phyloP scores from a whole-genome alignment of 1,140 invertebrate genomes.

The Solenopsis fugax region DNA sequence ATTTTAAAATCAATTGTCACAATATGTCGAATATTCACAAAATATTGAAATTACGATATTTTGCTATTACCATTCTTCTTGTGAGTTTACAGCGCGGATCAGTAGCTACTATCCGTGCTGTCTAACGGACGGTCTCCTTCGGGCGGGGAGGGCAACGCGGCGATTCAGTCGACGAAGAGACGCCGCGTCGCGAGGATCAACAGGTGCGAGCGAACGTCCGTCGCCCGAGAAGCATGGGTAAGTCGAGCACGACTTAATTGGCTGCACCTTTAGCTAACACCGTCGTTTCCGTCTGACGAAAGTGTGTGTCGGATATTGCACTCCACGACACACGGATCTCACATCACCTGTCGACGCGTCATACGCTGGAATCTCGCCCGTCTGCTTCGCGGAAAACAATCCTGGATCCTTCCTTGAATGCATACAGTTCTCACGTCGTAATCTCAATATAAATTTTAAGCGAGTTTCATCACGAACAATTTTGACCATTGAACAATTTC shows the following conservation, averaged over 20 bases:
- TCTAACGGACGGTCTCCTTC: not conserved
- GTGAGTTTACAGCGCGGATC: not conserved
- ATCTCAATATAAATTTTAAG: constrained; percentile 3
- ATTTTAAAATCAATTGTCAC: not conserved
- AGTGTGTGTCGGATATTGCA: not conserved
- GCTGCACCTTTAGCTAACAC: not conserved
- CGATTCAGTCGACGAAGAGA: constrained; percentile 75
- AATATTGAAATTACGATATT: not conserved
- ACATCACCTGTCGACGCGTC: not conserved
- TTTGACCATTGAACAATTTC: not conserved
- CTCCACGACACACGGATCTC: not conserved
- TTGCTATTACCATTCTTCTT: not conserved
- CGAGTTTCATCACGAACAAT: not conserved
- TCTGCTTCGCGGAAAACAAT: not conserved
- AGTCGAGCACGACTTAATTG: constrained; percentile 59
- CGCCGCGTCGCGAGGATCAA: constrained; percentile 75
- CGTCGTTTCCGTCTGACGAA: not conserved
- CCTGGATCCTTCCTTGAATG: not conserved
- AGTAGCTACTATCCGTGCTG: not conserved
- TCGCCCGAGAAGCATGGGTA: constrained; percentile 71
- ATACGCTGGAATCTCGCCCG: not conserved
- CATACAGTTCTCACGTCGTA: not conserved
- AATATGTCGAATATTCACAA: not conserved
- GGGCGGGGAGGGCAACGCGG: constrained; percentile 24
- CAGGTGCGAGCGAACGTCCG: constrained; percentile 64